A percentile compares a stretch with the other conserved stretches of the same genome.
These are phyloP conservation scores for Coelinius sp. DNA, from an alignment of 2,888 invertebrate species.

Conservation along the genomic window DNA sequence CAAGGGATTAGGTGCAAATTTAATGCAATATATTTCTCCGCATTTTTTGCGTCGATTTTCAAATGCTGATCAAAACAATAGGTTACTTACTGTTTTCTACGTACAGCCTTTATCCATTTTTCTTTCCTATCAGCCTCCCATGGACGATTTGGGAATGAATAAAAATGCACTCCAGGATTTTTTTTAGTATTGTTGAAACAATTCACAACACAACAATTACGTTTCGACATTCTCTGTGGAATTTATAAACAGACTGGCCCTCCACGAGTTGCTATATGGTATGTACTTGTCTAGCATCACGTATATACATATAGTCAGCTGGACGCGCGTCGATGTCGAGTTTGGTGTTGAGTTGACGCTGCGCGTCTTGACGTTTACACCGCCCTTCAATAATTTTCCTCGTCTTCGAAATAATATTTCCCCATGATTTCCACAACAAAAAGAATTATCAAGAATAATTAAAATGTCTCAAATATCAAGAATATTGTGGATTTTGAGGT, in stretches of 20 bases:
- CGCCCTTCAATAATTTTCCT: too few species aligned
- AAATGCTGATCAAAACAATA: neutral
- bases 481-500: neutral
- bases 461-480: neutral
- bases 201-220: neutral
- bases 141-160: neutral
- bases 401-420: too few species aligned
- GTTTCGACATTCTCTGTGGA: too few species aligned
- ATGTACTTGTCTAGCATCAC: too few species aligned
- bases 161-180: neutral
- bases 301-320: neutral
- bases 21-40: neutral
- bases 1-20: neutral
- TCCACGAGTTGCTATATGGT: too few species aligned
- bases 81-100: neutral
- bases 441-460: neutral
- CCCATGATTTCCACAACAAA: neutral
- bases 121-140: neutral
- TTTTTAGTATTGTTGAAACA: neutral
- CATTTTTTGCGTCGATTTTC: neutral
- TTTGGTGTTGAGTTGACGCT: too few species aligned
- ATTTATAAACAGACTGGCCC: too few species aligned
- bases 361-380: constrained; percentile 26
- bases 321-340: constrained; percentile 16
- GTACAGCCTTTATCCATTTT: neutral